phyloP scores from a whole-genome alignment of 2,888 invertebrate genomes.

The Pandemis corylana region DNA sequence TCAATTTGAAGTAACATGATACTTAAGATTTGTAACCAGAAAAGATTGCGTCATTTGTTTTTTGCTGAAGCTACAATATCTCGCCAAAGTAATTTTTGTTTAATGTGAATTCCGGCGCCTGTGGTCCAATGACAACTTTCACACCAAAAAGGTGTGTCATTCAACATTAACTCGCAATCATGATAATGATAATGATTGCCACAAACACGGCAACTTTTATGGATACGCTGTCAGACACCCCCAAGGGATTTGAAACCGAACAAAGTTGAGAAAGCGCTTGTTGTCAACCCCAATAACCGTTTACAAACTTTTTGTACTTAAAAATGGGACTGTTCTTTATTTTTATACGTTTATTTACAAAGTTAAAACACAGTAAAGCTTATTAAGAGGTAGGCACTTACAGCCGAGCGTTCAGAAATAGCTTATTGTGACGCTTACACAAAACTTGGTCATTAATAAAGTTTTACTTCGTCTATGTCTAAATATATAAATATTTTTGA shows the following conservation, averaged over 20 bases:
- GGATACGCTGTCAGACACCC: neutral
- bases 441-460: too few relatives aligned
- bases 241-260: neutral
- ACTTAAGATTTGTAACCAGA: neutral
- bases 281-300: neutral
- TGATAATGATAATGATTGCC: constrained; percentile 2
- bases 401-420: too few relatives aligned
- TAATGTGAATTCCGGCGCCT: neutral
- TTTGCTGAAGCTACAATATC: neutral
- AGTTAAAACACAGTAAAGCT: too few relatives aligned
- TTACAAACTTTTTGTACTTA: constrained; percentile 11
- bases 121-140: neutral
- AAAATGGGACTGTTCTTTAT: neutral
- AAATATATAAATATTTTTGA: too few relatives aligned
- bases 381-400: too few relatives aligned
- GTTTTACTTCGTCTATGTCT: too few relatives aligned
- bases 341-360: neutral
- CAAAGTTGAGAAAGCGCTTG: constrained; percentile 11
- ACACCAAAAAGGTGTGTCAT: neutral
- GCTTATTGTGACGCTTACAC: too few relatives aligned
- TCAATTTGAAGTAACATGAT: neutral
- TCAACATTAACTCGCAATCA: neutral
- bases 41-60: neutral
- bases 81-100: neutral
- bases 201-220: constrained; percentile 1